Conservation (phyloP, 64 coral and sea anemone species). For the Montipora foliosa region DNA sequence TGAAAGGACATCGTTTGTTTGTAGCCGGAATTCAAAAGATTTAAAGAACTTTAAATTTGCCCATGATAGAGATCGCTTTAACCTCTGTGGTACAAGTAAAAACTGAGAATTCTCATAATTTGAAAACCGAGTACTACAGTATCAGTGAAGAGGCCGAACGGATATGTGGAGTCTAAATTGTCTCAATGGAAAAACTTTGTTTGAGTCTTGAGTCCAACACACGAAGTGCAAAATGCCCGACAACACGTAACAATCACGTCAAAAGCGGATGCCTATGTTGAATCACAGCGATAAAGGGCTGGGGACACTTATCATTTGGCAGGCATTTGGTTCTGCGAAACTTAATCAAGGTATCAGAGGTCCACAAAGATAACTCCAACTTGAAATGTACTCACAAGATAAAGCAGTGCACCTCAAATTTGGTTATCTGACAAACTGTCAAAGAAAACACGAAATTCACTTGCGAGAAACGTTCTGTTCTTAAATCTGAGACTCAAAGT, state of each 20-base stretch:
- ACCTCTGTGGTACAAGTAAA: background rate
- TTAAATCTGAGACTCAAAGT: background rate
- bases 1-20: background rate
- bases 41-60: constrained; percentile 30
- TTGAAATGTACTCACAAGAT: constrained; percentile 46
- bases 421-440: constrained; percentile 45
- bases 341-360: constrained; percentile 47
- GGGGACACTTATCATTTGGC: constrained; percentile 2
- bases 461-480: constrained; percentile 9
- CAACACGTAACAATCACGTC: constrained; percentile 32
- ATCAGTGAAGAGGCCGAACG: background rate
- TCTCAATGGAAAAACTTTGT: too few relatives aligned
- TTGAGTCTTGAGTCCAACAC: background rate
- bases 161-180: too few relatives aligned
- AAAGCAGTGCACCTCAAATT: constrained; percentile 42
- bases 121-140: background rate
- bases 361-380: constrained; percentile 48
- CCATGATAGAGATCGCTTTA: constrained; percentile 25
- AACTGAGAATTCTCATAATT: background rate
- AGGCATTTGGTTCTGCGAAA: background rate
- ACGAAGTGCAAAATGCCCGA: background rate
- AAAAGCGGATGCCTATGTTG: background rate
- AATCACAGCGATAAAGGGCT: constrained; percentile 25
- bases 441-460: background rate
- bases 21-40: constrained; percentile 32